Base-by-base conservation (phyloP, 2,113 vertebrate genomes). In the Narcine bancroftii region DNA sequence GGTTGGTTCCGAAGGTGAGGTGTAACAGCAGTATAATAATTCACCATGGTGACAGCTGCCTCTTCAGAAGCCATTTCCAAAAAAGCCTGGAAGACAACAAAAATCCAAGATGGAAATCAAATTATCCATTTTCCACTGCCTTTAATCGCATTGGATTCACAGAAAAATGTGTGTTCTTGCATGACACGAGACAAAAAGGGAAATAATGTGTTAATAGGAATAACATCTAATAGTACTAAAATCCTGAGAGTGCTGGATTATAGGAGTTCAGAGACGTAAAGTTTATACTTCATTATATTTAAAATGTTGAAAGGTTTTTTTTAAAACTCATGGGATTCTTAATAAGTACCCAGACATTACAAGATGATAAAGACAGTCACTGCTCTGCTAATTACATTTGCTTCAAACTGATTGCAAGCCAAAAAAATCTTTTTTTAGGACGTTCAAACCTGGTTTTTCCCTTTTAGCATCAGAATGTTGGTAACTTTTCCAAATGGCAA, bases 401-500 rank as follows among this genome's bases (percentile, higher is more conserved):
- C 36, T 91, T 91, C 33, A 47, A 87, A 63, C 19, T 60, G 36
- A 21, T n/a, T n/a, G 7, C 26, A 33, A 33, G 50, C 65, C 33
- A 66, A 33, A 36, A 91, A 91, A n/a, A n/a, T n/a, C 60, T 39
- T 39, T 69, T 69, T 69, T 39, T 4, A 69, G 24, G 9, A 47
- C 29, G 53, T 66, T 93, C 94, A 93, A 95, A 99, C 99, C 98
- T 99, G 99, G 94, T 99, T 99, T 94, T 99, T 99, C 93, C 99
- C 99, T 96, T 99, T 99, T 92, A 99, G 95, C 92, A 98, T 99
- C 56, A 99, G 97, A 95, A 99, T 99, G 94, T 99, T 99, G 93
- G 98, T 99, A 94, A 99, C 98, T 95, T 99, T 99, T 92, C 99
- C 99, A 94, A 99, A 99, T 92, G 98, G 99, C 93, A 99, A 95